Conservation (phyloP, 2,888 invertebrate species). For the Pachydiplax longipennis region DNA sequence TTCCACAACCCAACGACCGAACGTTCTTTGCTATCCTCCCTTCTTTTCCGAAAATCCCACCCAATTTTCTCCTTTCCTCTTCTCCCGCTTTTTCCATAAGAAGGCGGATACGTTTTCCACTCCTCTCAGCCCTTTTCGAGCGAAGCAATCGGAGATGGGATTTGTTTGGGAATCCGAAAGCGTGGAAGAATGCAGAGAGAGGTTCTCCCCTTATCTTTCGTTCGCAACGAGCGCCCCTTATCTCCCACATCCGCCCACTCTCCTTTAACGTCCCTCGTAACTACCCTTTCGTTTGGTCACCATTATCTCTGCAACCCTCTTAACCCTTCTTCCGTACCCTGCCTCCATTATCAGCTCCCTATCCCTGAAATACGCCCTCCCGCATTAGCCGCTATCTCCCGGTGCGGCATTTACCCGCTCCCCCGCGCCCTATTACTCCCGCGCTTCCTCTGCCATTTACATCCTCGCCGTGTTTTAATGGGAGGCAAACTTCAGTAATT, state of each 20-base stretch:
- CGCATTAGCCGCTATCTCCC: not conserved
- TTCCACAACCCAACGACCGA: no score
- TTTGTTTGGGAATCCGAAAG: not conserved
- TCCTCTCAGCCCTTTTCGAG: not conserved
- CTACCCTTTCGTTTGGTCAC: slow-evolving; percentile 43
- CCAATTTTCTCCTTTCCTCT: no score
- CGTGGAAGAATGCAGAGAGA: not conserved
- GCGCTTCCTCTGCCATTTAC: slow-evolving; percentile 5
- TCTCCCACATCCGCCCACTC: not conserved
- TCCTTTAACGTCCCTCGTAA: not conserved
- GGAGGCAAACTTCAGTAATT: slow-evolving; percentile 40
- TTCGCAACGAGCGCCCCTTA: not conserved
- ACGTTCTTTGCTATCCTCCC: no score
- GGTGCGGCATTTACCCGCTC: slow-evolving; percentile 1
- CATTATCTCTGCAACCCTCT: slow-evolving; percentile 35
- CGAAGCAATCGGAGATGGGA: not conserved
- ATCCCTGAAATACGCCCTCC: not conserved
- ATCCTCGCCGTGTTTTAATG: slow-evolving; percentile 42
- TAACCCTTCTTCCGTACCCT: slow-evolving; percentile 20
- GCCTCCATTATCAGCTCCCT: slow-evolving; percentile 28
- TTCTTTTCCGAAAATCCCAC: no score
- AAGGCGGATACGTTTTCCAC: no score
- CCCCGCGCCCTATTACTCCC: slow-evolving; percentile 8
- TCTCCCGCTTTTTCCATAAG: no score
- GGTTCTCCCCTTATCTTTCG: not conserved